Conservation (phyloP, 1,140 invertebrate genomes). For the Condylostylus longicornis region DNA sequence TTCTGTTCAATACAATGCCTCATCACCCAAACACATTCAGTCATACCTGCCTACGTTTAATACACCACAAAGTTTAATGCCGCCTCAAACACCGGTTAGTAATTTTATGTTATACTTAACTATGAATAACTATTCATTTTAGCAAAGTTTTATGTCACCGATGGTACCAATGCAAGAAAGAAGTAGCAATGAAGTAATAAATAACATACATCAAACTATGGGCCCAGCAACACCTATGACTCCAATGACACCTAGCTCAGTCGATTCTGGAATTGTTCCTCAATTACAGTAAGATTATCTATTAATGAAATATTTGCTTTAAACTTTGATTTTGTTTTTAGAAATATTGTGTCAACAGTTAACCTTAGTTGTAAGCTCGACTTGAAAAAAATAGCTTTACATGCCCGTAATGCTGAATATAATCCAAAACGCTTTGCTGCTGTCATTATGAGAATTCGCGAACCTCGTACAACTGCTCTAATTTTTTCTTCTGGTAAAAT, state of each 20-base stretch:
- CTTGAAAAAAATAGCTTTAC: constrained; percentile 93
- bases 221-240: constrained; percentile 75
- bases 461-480: constrained; percentile 94
- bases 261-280: constrained; percentile 84
- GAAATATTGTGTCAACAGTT: constrained; percentile 95
- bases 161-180: constrained; percentile 49
- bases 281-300: constrained; percentile 69
- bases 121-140: constrained; percentile 14
- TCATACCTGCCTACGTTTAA: constrained; percentile 52
- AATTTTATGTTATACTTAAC: constrained; percentile 6
- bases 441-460: constrained; percentile 98
- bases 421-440: constrained; percentile 99
- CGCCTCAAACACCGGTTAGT: constrained; percentile 72
- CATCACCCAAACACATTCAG: constrained; percentile 53
- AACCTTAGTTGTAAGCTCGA: constrained; percentile 93
- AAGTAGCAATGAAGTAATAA: constrained; percentile 32
- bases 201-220: constrained; percentile 41
- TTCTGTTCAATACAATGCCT: constrained; percentile 3
- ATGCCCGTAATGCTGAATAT: constrained; percentile 98
- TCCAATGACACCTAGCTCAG: constrained; percentile 85
- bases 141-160: constrained; percentile 76
- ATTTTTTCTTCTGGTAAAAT: constrained; percentile 99
- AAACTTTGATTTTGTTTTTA: constrained; percentile 34
- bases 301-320: not conserved
- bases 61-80: constrained; percentile 59